Evolutionary conservation across 2,797 vertebrate species (phyloP).

Genomic region (Bovichtus diacanthus): DNA sequence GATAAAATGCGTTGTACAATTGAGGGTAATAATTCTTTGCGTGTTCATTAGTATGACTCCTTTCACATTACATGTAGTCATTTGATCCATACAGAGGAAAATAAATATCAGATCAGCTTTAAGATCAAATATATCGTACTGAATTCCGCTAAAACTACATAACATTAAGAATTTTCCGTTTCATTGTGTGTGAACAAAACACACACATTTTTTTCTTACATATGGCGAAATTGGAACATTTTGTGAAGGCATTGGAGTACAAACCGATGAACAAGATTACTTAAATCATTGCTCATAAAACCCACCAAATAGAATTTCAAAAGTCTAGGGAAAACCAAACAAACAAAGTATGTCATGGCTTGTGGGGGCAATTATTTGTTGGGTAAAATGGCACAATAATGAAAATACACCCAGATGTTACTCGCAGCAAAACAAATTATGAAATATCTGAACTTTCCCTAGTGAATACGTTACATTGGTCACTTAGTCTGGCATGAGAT

Average conservation of each 20-base stretch:
- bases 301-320: conserved; percentile 19
- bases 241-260: background rate
- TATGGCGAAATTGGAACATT: conserved; percentile 26
- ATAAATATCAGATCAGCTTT: background rate
- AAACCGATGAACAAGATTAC: background rate
- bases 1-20: background rate
- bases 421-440: conserved; percentile 34
- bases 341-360: conserved; percentile 19
- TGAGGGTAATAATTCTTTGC: background rate
- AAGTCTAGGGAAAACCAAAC: conserved; percentile 22
- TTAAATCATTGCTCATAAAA: conserved; percentile 12
- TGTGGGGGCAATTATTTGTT: background rate
- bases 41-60: no score
- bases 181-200: background rate
- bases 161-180: background rate
- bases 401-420: conserved; percentile 25
- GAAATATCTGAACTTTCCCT: conserved; percentile 46
- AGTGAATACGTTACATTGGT: background rate
- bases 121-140: background rate
- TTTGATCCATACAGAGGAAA: background rate
- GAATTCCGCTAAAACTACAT: background rate
- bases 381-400: conserved; percentile 34
- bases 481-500: background rate
- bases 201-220: background rate
- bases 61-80: background rate